phyloP scores from a whole-genome alignment of 2,888 invertebrate genomes.

The Ectemnius continuus region DNA sequence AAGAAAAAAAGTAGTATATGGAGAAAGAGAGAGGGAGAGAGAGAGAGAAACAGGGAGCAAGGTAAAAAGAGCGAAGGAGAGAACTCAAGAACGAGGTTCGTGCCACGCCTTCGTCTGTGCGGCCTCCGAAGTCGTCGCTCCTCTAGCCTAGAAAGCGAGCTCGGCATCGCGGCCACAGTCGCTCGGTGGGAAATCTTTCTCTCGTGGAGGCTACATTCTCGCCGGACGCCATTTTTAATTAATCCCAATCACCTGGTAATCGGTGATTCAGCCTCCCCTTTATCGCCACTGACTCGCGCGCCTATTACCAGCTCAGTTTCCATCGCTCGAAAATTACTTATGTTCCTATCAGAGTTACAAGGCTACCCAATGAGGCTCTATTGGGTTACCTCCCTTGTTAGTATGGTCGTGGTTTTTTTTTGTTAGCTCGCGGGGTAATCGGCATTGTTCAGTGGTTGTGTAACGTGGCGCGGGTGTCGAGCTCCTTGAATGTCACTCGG shows the following conservation, averaged over 20 bases:
- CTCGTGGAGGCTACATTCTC: constrained; percentile 7
- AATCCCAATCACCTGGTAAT: constrained; percentile 45
- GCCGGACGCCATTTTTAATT: constrained; percentile 53
- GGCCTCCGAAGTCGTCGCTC: constrained; percentile 40
- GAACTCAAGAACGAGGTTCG: constrained; percentile 46
- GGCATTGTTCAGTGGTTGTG: background rate
- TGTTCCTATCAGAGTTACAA: constrained; percentile 6
- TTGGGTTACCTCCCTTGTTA: background rate
- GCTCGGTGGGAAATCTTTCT: background rate
- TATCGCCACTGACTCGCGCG: constrained; percentile 1
- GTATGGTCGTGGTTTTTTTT: constrained; percentile 10
- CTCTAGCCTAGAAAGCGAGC: constrained; percentile 54
- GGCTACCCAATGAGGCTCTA: too few relatives aligned
- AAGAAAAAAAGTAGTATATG: background rate
- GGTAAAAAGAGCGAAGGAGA: constrained; percentile 30
- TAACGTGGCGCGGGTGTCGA: background rate
- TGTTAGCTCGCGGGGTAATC: constrained; percentile 1
- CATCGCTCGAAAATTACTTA: background rate
- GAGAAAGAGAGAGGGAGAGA: background rate
- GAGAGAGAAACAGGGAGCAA: constrained; percentile 5
- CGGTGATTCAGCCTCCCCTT: constrained; percentile 40
- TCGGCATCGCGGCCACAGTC: background rate
- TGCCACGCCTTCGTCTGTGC: constrained; percentile 56
- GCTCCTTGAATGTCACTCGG: background rate
- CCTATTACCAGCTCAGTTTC: constrained; percentile 23